Conservation (phyloP, 37 sponge, comb jelly and placozoan species). For the Spongilla lacustris region DNA sequence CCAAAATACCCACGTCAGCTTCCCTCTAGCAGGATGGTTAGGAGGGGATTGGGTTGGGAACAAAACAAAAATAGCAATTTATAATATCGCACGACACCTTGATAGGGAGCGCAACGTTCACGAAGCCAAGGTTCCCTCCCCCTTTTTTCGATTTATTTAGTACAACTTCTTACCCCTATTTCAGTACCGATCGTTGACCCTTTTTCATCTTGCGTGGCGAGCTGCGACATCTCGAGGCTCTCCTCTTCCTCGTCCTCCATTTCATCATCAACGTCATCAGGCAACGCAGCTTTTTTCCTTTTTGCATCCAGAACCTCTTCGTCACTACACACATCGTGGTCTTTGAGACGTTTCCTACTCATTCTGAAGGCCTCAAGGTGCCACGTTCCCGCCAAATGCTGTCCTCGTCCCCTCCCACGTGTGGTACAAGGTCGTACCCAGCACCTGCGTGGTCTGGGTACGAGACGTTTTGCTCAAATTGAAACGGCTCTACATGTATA, state of each 20-base stretch:
- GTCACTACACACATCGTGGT: background rate
- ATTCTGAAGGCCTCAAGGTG: background rate
- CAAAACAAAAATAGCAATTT: too few species aligned
- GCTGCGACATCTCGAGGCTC: background rate
- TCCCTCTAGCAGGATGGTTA: background rate
- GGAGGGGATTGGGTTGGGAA: too few species aligned
- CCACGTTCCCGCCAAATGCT: background rate
- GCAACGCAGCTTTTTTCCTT: background rate
- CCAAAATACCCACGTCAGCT: conserved; percentile 75
- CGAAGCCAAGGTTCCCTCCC: too few species aligned
- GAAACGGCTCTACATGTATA: too few species aligned
- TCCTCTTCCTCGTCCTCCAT: background rate
- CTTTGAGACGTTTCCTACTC: background rate
- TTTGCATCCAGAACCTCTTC: background rate
- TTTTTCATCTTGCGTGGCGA: background rate
- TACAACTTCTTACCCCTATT: background rate
- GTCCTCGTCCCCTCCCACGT: background rate
- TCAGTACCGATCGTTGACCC: background rate
- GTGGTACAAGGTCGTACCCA: background rate
- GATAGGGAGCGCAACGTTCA: background rate
- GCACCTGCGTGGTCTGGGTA: too few species aligned
- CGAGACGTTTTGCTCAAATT: too few species aligned
- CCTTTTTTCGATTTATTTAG: too few species aligned
- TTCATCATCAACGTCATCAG: background rate
- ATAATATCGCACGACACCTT: background rate